Percentiles rank a stretch among this genome's conserved stretches.
phyloP scores from a whole-genome alignment of 2,888 invertebrate genomes.

The Drosophila peninsularis region DNA sequence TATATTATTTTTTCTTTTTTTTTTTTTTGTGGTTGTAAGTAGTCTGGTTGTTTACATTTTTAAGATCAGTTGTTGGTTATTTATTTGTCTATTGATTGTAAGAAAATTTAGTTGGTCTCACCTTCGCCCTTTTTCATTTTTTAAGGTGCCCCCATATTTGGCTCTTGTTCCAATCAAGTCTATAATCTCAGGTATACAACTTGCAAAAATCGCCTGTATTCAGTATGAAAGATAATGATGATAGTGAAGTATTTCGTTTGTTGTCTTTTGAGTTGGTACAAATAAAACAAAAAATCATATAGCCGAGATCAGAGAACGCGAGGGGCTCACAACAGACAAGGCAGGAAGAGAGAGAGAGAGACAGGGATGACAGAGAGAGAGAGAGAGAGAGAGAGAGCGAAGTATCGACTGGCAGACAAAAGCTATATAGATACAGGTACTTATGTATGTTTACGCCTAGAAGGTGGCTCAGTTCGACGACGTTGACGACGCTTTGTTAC shows the following conservation, averaged over 20 bases:
- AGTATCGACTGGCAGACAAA: constrained; percentile 13
- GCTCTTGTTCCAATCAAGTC: constrained; percentile 99
- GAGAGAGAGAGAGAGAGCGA: constrained; percentile 2
- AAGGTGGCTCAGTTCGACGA: constrained; percentile 33
- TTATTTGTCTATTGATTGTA: constrained; percentile 71
- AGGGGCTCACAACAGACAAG: constrained; percentile 22
- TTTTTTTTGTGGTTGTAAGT: constrained; percentile 66
- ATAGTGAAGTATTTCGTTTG: constrained; percentile 80
- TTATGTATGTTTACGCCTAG: constrained; percentile 25
- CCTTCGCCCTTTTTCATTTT: constrained; percentile 99
- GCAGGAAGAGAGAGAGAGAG: constrained; percentile 4
- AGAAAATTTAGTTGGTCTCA: constrained; percentile 87
- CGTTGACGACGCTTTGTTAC: constrained; percentile 20
- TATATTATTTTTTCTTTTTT: constrained; percentile 35
- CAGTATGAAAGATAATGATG: constrained; percentile 83
- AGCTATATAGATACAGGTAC: constrained; percentile 3
- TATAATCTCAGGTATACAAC: constrained; percentile 99
- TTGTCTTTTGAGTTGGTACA: constrained; percentile 57
- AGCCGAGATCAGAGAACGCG: constrained; percentile 37
- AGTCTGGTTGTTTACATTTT: constrained; percentile 56
- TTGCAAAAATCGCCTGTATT: constrained; percentile 99
- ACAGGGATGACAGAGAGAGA: constrained; percentile 13
- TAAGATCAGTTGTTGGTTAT: constrained; percentile 63
- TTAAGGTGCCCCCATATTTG: constrained; percentile 99
- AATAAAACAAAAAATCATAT: constrained; percentile 55